These are phyloP conservation scores for Apogon talboti DNA, from an alignment of 2,797 vertebrate species.

Conservation along the genomic window DNA sequence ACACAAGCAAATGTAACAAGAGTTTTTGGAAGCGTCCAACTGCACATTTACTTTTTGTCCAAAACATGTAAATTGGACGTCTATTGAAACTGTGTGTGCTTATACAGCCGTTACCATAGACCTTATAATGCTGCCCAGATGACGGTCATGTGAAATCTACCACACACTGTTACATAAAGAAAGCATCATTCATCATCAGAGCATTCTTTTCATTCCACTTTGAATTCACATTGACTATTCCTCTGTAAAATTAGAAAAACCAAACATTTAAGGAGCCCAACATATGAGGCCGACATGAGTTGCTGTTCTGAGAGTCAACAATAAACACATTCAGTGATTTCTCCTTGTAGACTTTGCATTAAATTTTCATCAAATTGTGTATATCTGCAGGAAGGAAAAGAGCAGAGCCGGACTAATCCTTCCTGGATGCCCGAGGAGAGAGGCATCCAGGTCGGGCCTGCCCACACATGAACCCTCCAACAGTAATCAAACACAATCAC, in stretches of 20 bases:
- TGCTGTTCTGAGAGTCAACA: too few relatives aligned
- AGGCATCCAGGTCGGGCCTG: slow-evolving; percentile 54
- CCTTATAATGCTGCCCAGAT: not conserved
- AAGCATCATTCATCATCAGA: not conserved
- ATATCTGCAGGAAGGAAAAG: slow-evolving; percentile 26
- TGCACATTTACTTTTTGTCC: slow-evolving; percentile 9
- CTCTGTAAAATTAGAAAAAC: too few relatives aligned
- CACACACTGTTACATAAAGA: not conserved
- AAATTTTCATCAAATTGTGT: too few relatives aligned
- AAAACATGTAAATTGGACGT: slow-evolving; percentile 34
- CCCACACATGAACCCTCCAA: slow-evolving; percentile 59
- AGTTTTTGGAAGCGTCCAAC: too few relatives aligned
- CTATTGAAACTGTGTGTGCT: slow-evolving; percentile 10
- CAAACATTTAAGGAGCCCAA: too few relatives aligned
- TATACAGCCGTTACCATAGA: slow-evolving; percentile 2
- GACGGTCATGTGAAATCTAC: not conserved
- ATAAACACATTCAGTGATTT: too few relatives aligned
- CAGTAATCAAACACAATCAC: slow-evolving; percentile 65
- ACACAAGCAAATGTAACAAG: too few relatives aligned
- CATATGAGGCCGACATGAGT: too few relatives aligned
- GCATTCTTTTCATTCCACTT: not conserved
- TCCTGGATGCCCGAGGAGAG: slow-evolving; percentile 41
- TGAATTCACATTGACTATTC: not conserved
- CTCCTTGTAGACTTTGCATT: too few relatives aligned
- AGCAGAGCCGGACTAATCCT: slow-evolving; percentile 34